phyloP scores from a whole-genome alignment of 2,888 invertebrate genomes.

The Dendrolimus houi region DNA sequence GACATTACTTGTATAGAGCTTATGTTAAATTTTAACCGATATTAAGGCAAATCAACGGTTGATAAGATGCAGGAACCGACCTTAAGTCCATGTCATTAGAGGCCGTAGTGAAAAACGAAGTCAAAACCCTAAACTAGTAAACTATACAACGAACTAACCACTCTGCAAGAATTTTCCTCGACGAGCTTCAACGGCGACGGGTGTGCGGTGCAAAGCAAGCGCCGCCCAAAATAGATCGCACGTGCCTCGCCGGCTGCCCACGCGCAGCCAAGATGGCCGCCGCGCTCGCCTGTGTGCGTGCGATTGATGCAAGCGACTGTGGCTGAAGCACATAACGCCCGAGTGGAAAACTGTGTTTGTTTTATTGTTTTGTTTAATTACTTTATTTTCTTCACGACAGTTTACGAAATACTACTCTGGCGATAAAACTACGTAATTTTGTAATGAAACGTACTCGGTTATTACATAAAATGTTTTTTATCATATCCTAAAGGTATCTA shows the following conservation, averaged over 20 bases:
- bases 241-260: constrained; percentile 70
- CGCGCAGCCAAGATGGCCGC: constrained; percentile 69
- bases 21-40: too few relatives aligned
- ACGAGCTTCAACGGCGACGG: constrained; percentile 7
- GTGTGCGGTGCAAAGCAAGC: constrained; percentile 40
- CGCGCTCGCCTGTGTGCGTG: constrained; percentile 33
- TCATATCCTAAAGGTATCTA: too few relatives aligned
- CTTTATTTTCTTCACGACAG: neutral
- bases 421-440: neutral
- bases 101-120: too few relatives aligned
- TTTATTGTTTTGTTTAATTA: neutral
- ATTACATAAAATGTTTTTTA: too few relatives aligned
- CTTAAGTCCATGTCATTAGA: too few relatives aligned
- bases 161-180: neutral
- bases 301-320: neutral
- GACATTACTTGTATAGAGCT: too few relatives aligned
- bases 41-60: too few relatives aligned
- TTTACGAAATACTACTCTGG: neutral
- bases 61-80: too few relatives aligned
- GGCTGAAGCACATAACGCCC: neutral
- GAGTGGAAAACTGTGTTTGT: neutral
- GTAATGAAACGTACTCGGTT: too few relatives aligned
- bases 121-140: too few relatives aligned
- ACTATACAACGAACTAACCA: neutral
- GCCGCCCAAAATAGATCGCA: constrained; percentile 74